Evolutionary conservation across 2,888 invertebrate genomes (phyloP), one percentile per base, ranked within the genome.

Genomic region (Eilema caniola): DNA sequence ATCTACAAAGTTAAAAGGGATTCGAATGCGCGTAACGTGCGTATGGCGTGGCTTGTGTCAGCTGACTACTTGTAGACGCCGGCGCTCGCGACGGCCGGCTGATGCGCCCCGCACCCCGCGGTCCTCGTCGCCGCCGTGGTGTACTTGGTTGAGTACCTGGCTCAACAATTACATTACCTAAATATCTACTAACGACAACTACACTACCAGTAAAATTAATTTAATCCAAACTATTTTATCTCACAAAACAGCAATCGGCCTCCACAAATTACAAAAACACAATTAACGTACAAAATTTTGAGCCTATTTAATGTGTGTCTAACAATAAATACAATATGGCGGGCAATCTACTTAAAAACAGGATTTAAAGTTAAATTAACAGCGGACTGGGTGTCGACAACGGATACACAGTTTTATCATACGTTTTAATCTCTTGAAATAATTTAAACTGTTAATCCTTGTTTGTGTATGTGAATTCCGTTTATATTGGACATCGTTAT

Each of bases 391-490:
- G 86, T 85, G 87, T 84, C 83, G 85, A 86, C 88, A 86, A 70
- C 82, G 80, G 82, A 73, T 77, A 81, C 75, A 76, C 74, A 83
- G 83, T 86, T 89, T 88, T 90, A 89, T 89, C 91, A 86, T 89
- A 88, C 83, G 88, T 87, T 90, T 89, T 89, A 91, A 92, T 91
- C 92, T 89, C 87, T 85, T 87, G 84, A 91, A 91, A 92, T 92
- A 90, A 92, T 90, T 91, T 92, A 90, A 91, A 92, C 85, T 92
- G 91, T 89, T 90, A 92, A 92, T 88, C 92, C 91, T 71, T 85
- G 86, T 89, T 87, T 85, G 86, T 74, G 79, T 76, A 73, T 78
- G 72, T 79, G 77, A 79, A 74, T 76, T 76, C 65, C 72, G 72
- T 57, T 57, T 73, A 70, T 75, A 74, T 76, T 72, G 72, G 70